Evolutionary conservation across 2,888 invertebrate species (phyloP), one percentile per base, ranked within the genome.

Genomic region (Colletes collaris): DNA sequence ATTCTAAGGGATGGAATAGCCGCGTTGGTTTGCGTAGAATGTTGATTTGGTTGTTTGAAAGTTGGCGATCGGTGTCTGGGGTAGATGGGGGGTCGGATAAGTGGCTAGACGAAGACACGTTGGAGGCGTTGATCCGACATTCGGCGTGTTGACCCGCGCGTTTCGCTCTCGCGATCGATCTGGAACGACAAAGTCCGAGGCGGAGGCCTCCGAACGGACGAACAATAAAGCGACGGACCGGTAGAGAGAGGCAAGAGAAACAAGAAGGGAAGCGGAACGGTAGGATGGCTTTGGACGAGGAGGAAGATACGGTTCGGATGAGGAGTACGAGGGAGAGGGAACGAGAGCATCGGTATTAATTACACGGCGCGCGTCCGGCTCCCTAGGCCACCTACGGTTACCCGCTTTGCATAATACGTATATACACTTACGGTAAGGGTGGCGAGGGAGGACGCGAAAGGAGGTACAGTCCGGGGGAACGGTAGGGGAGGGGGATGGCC

Each of bases 371-470:
- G 83, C 84, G 82, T 88, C 85, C 83, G 84, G 82, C 85, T 86
- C 82, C 83, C 86, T 88, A 87, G 88, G 87, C 88, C 88, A 91
- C 91, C 91, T 90, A 91, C 90, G 88, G 88, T 89, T 85, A 85
- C 83, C 75, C 87, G 88, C 87, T 91, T 91, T 91, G 91, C 91
- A 91, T 91, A 91, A 91, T 91, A 89, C 88, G 85, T 88, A 86
- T 84, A 85, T 87, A 81, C 85, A 82, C 82, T 82, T 84, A 82
- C 78, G 79, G 83, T 83, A 82, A 81, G 86, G 86, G 86, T 83
- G 84, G 85, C 83, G 85, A 84, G 82, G 78, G 73, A 79, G 86
- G 73, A 75, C 80, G 71, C 75, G 77, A 79, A 65, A 55, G 75
- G 62, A 56, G 62, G 53, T 4, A 56, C 52, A 46, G 44, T 46